These are phyloP conservation scores for Aphrocallistes beatrix DNA, from an alignment of 37 sponge, comb jelly and placozoan species.

Conservation along the genomic window DNA sequence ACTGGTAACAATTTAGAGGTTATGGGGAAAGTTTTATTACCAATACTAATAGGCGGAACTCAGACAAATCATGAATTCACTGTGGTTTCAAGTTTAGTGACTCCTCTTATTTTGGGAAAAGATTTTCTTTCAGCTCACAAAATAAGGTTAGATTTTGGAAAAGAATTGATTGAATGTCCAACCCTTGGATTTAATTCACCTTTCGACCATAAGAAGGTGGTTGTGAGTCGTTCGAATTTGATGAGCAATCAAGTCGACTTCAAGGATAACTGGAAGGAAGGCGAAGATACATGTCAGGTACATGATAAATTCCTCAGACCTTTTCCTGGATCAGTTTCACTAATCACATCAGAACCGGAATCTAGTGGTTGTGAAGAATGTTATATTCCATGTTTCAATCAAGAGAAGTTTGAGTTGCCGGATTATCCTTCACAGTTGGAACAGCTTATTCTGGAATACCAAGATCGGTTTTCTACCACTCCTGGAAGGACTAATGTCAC, in stretches of 20 bases:
- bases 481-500: constrained; percentile 32
- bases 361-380: constrained; percentile 29
- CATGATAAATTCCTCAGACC: neutral
- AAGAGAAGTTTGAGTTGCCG: neutral
- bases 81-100: constrained; percentile 30
- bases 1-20: neutral
- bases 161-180: neutral
- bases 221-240: neutral
- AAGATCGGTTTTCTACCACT: constrained; percentile 23
- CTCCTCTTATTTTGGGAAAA: constrained; percentile 40
- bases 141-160: constrained; percentile 35
- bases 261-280: neutral
- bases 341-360: neutral
- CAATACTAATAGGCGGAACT: constrained; percentile 15
- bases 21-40: neutral
- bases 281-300: neutral
- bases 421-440: neutral
- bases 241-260: neutral
- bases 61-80: constrained; percentile 27
- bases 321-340: neutral
- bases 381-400: constrained; percentile 27
- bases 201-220: neutral
- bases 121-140: constrained; percentile 37
- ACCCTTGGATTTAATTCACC: neutral
- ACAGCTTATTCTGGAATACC: neutral